Base-by-base conservation (phyloP, 2,113 vertebrate genomes). In the Acrocephalus arundinaceus region DNA sequence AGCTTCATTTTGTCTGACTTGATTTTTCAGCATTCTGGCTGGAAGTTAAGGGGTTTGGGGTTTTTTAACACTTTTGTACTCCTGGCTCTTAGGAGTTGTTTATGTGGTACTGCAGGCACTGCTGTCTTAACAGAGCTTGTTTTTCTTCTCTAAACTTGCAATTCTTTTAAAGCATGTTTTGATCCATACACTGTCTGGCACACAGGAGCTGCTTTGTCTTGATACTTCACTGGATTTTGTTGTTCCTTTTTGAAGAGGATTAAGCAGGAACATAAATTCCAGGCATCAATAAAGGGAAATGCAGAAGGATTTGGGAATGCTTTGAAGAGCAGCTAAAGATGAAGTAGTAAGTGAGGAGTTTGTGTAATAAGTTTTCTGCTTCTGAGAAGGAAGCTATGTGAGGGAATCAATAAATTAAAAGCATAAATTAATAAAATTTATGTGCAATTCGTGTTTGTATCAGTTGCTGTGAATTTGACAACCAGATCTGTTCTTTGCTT, bases 171-270 rank as follows among this genome's bases (percentile, higher is more conserved):
- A 85, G 17, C 17, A 46, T 68, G 17, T 74, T 85, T 72, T 83
- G 66, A 52, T 68, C 48, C 11, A 10, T 65, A 23, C 20, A 27
- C 46, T 46, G 21, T 67, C 51, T 77, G 52, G 52, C 30, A 74
- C 37, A 92, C 51, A 62, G 63, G 37, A 51, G 35, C 31, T 72
- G 39, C 79, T 92, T 94, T 97, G 89, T 93, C 33, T 74, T 83
- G 51, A 71, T 74, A 80, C 14, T 74, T 88, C 41, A 74, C 21
- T 66, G 67, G 79, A 86, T 93, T 92, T 74, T 81, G 15, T 71
- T 73, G 58, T 73, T 58, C 28, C 22, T 24, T 85, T 93, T 67
- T 78, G 33, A 19, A 15, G 28, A 70, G 31, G 28, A n/a, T 54
- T 61, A 80, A 55, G n/a, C 43, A 68, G 76, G n/a, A 88, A 33